A percentile compares a stretch with the other conserved stretches of the same genome.
Evolutionary conservation across 2,888 invertebrate species (phyloP).

Genomic region (Nemotelus nigrinus): DNA sequence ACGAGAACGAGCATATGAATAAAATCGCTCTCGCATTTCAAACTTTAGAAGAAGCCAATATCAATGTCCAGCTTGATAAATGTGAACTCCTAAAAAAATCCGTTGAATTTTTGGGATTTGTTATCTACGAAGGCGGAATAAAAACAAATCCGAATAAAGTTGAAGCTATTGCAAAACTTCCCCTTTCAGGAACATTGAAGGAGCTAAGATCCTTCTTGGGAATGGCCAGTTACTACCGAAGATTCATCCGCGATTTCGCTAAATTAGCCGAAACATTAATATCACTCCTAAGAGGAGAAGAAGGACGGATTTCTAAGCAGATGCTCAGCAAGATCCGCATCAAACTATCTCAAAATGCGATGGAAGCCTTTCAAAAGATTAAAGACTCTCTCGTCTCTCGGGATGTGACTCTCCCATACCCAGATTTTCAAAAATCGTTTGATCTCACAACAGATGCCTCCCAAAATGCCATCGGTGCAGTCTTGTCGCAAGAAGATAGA

Average conservation of each 20-base stretch:
- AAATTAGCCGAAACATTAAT: constrained; percentile 12
- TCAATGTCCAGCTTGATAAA: constrained; percentile 55
- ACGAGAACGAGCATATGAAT: constrained; percentile 1
- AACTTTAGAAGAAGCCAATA: constrained; percentile 49
- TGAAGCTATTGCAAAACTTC: background rate
- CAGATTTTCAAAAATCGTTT: too few species aligned
- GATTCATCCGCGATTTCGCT: constrained; percentile 12
- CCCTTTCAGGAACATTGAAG: background rate
- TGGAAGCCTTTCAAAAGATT: background rate
- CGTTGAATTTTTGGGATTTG: constrained; percentile 57
- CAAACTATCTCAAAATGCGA: too few species aligned
- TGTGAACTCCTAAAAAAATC: constrained; percentile 55
- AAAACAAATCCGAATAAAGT: constrained; percentile 52
- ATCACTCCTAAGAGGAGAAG: constrained; percentile 26
- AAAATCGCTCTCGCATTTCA: constrained; percentile 38
- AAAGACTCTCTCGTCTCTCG: background rate
- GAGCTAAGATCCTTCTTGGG: constrained; percentile 18
- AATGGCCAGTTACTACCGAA: constrained; percentile 10
- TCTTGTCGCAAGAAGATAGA: background rate
- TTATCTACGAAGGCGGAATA: constrained; percentile 53
- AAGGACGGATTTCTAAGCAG: constrained; percentile 14
- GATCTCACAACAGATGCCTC: background rate
- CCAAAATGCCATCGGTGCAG: background rate
- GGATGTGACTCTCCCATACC: too few species aligned
- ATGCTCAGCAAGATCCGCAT: background rate